phyloP scores from a whole-genome alignment of 1,140 invertebrate genomes.

The Conus betulinus region DNA sequence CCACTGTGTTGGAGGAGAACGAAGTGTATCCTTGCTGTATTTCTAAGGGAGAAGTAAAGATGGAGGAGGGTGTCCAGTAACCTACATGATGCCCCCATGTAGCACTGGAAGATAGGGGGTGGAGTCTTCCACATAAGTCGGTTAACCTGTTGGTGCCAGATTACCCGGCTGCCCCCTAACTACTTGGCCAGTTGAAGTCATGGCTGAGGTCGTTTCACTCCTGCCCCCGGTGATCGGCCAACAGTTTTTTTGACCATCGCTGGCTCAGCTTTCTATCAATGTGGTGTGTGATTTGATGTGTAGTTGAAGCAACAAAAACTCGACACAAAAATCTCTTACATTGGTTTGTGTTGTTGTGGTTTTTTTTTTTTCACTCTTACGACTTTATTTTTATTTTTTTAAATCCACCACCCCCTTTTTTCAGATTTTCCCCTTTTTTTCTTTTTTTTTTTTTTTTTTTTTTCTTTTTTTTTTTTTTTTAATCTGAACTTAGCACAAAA shows the following conservation, averaged over 20 bases:
- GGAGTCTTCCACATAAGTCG: background rate
- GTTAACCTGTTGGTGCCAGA: slow-evolving; percentile 11
- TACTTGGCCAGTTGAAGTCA: background rate
- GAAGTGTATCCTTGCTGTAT: background rate
- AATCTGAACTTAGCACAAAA: background rate
- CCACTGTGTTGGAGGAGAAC: background rate
- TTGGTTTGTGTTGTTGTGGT: background rate
- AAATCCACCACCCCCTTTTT: background rate
- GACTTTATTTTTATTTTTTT: background rate
- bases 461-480: background rate
- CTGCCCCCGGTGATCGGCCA: slow-evolving; percentile 2
- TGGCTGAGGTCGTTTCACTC: background rate
- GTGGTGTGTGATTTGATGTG: slow-evolving; percentile 20
- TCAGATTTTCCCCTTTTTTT: too few relatives aligned
- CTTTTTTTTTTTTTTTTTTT: background rate
- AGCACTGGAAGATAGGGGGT: background rate
- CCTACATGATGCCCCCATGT: slow-evolving; percentile 9
- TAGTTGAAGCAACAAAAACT: slow-evolving; percentile 20
- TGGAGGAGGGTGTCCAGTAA: background rate
- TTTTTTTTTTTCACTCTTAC: background rate
- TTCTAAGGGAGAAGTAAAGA: background rate
- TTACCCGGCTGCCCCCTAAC: background rate
- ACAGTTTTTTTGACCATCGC: background rate
- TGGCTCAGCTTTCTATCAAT: slow-evolving; percentile 7
- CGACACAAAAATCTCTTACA: slow-evolving; percentile 17